Conservation (phyloP, 2,888 invertebrate genomes). For the Pycnomerus fuliginosus region DNA sequence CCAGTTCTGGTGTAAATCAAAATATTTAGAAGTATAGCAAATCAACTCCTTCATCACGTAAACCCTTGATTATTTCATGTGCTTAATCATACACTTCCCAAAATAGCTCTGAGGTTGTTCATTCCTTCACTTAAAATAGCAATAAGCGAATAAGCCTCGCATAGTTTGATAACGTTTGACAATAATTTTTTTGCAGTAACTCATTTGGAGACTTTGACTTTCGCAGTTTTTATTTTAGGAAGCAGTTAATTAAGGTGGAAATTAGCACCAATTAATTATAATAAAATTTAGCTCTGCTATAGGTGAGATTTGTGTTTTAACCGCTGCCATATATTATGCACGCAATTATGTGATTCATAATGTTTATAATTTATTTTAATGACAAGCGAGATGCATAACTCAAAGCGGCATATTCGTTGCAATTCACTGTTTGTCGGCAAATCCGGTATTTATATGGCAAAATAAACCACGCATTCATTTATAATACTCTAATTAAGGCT, state of each 20-base stretch:
- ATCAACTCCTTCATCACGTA: slow-evolving; percentile 43
- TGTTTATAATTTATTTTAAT: slow-evolving; percentile 35
- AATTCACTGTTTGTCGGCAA: slow-evolving; percentile 21
- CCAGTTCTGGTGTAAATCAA: slow-evolving; percentile 42
- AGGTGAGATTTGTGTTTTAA: slow-evolving; percentile 18
- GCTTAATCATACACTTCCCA: slow-evolving; percentile 37
- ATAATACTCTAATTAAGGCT: slow-evolving; percentile 14
- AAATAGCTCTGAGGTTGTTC: slow-evolving; percentile 13
- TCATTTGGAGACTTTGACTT: neutral
- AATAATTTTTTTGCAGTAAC: neutral
- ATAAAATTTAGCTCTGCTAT: slow-evolving; percentile 15
- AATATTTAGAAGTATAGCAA: slow-evolving; percentile 46
- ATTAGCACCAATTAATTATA: slow-evolving; percentile 15
- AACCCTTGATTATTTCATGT: slow-evolving; percentile 41
- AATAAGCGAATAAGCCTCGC: neutral
- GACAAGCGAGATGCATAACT: slow-evolving; percentile 32
- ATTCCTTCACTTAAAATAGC: slow-evolving; percentile 1
- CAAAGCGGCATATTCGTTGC: slow-evolving; percentile 21
- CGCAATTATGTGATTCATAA: slow-evolving; percentile 30
- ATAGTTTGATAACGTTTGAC: neutral
- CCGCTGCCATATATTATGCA: slow-evolving; percentile 14
- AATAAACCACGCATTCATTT: slow-evolving; percentile 19
- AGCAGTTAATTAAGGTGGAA: slow-evolving; percentile 9
- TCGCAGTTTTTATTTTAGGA: neutral
- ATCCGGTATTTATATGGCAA: slow-evolving; percentile 23